phyloP scores from a whole-genome alignment of 2,113 vertebrate genomes.

The Otolemur garnettii region DNA sequence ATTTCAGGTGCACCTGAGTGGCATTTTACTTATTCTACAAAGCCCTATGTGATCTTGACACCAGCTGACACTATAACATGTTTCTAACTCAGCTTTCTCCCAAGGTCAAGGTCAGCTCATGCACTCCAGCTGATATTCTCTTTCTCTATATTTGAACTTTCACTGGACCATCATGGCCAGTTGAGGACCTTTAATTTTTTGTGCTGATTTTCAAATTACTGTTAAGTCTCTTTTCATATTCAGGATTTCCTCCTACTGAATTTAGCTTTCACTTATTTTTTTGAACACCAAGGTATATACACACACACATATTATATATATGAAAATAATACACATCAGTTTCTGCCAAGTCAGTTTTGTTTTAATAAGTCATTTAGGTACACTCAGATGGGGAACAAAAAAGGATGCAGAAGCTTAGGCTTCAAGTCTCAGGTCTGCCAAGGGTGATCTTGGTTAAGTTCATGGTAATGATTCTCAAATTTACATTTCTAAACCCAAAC shows the following conservation, averaged over 20 bases:
- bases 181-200: neutral
- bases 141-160: neutral
- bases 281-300: neutral
- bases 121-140: neutral
- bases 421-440: neutral
- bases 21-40: neutral
- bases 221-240: neutral
- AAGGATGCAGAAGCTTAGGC: neutral
- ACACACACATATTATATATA: neutral
- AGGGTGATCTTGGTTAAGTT: neutral
- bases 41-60: neutral
- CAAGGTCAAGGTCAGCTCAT: neutral
- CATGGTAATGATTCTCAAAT: slow-evolving; percentile 8
- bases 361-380: slow-evolving; percentile 1
- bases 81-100: neutral
- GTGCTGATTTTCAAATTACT: slow-evolving; percentile 26
- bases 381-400: neutral
- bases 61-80: neutral
- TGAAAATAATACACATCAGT: slow-evolving; percentile 9
- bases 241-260: neutral
- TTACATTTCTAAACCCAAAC: neutral
- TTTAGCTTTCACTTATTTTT: slow-evolving; percentile 17
- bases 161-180: neutral
- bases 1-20: neutral
- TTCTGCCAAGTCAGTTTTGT: neutral